Conservation (phyloP, 92 coral and sea anemone genomes). For the Epizoanthus stellaris region DNA sequence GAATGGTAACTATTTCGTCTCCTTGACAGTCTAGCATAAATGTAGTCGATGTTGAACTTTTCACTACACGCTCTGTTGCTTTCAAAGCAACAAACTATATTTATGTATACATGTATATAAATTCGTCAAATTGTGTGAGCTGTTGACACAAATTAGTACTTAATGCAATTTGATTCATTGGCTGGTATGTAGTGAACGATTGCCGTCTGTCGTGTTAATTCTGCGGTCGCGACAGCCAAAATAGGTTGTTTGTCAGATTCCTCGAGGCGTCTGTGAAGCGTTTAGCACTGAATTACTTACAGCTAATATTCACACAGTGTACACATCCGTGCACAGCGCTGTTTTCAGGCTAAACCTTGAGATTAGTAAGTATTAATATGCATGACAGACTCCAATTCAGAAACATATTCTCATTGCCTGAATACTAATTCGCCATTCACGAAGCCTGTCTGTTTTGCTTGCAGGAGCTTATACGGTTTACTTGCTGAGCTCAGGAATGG, state of each 20-base stretch:
- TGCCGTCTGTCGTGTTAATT: conserved; percentile 16
- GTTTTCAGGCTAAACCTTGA: conserved; percentile 20
- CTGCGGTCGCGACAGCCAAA: not conserved
- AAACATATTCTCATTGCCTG: not conserved
- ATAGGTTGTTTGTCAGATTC: too few species aligned
- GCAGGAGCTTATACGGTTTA: not conserved
- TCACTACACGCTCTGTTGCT: not conserved
- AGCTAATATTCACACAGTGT: not conserved
- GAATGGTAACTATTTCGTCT: too few species aligned
- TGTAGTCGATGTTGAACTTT: not conserved
- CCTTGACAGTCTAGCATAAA: too few species aligned
- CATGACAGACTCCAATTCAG: conserved; percentile 1
- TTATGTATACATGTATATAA: not conserved
- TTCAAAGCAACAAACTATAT: not conserved
- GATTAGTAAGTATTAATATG: conserved; percentile 26
- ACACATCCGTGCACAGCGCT: not conserved
- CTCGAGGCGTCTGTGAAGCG: not conserved
- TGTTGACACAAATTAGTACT: conserved; percentile 14
- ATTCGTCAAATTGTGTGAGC: conserved; percentile 16
- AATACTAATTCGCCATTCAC: not conserved
- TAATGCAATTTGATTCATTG: conserved; percentile 23
- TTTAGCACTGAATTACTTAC: not conserved
- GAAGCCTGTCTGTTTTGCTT: conserved; percentile 16
- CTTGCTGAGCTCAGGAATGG: not conserved
- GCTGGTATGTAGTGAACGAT: not conserved